A percentile compares a stretch with the other conserved stretches of the same genome.
These are phyloP conservation scores for Styela clava DNA, from an alignment of 23 tunicate species.

Conservation along the genomic window DNA sequence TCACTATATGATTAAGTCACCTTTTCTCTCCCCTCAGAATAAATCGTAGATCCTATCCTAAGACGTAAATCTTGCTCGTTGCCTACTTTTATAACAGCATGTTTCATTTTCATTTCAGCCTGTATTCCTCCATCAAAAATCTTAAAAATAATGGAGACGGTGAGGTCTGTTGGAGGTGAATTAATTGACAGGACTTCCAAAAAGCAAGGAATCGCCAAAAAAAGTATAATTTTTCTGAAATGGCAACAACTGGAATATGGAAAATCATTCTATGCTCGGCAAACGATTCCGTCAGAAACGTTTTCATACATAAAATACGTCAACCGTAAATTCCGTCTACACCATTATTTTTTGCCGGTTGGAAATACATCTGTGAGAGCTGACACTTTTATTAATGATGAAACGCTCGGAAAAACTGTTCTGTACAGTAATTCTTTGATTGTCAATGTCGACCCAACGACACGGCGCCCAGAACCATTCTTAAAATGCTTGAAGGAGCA, in stretches of 20 bases:
- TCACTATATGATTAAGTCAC: too few species aligned
- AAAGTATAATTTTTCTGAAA: background rate
- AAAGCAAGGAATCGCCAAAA: background rate
- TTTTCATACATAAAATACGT: background rate
- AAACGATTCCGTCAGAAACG: background rate
- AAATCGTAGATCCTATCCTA: too few species aligned
- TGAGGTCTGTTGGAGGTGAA: background rate
- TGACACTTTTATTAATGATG: background rate
- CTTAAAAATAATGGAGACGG: background rate
- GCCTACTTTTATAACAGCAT: too few species aligned
- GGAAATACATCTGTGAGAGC: background rate
- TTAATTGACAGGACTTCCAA: too few species aligned
- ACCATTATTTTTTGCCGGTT: background rate
- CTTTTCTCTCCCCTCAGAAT: too few species aligned
- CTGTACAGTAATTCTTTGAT: background rate
- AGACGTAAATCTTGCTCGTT: too few species aligned
- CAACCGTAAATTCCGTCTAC: background rate
- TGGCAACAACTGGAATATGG: constrained; percentile 11
- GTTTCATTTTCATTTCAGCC: background rate
- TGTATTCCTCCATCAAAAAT: background rate
- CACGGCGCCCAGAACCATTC: constrained; percentile 3
- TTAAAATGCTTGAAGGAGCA: background rate
- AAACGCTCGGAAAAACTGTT: background rate
- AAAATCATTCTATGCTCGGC: background rate
- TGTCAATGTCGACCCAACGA: constrained; percentile 1